Base-by-base conservation (phyloP, 2,113 vertebrate genomes). In the Centrocercus urophasianus region DNA sequence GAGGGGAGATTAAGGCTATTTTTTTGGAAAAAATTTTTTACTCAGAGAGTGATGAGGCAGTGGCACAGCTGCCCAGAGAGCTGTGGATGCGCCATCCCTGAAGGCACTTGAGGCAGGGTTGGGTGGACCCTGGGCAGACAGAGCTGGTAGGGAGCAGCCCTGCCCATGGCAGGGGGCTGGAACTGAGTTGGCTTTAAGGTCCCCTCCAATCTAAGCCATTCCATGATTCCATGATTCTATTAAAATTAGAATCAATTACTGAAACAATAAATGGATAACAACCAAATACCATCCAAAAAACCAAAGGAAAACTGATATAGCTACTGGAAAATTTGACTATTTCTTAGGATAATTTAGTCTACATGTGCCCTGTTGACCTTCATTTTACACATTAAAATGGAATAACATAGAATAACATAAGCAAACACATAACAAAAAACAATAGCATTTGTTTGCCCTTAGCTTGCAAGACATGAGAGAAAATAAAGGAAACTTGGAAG, bases 401-500 rank as follows among this genome's bases (percentile, higher is more conserved):
- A 77, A 74, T 36, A 43, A 43, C 42, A 43, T 43, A 16, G 15
- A 43, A 7, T 43, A 69, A 38, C 21, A 47, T 34, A 11, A 15
- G 24, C 30, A 36, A 25, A 19, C 36, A 5, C 8, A 34, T 1
- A 30, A 22, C 42, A 27, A 11, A 17, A 11, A 32, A 1, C 3
- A 61, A 0, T 1, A 3, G 43, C 21, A 2, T 38, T 30, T 43
- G 2, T 74, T 56, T 32, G 1, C 21, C 22, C 11, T 73, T 22
- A 25, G 25, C 36, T 74, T 91, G 24, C 56, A 82, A 82, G 91
- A 72, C 9, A 24, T 13, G 36, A 73, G 7, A 48, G 20, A 8
- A 86, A 66, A 74, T 30, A 28, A 73, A 65, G 19, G 18, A 52
- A 75, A 48, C 28, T 47, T 20, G 19, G 15, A 94, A 7, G 15